Evolutionary conservation across 2,113 vertebrate genomes (phyloP).

Genomic region (Dasyurus viverrinus): DNA sequence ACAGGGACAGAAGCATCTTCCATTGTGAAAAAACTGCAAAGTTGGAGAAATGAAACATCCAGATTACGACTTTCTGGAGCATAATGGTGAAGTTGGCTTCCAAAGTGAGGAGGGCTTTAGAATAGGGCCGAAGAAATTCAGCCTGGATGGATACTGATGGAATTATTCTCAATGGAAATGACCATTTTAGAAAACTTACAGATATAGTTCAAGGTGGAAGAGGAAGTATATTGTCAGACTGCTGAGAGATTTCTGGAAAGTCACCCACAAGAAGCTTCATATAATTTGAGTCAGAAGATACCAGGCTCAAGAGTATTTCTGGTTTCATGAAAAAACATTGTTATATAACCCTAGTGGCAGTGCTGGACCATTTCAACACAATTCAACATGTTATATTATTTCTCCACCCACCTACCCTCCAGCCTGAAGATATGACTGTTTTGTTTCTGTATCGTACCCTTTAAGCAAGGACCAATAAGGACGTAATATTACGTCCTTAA

Average conservation of each 20-base stretch:
- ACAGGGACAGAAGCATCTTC: not conserved
- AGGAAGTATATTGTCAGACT: not conserved
- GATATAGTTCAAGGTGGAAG: not conserved
- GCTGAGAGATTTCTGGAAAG: not conserved
- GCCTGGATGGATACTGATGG: not conserved
- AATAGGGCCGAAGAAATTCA: not conserved
- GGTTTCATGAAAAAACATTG: not conserved
- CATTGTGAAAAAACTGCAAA: not conserved
- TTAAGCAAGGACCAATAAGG: not conserved
- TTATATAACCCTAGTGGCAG: not conserved
- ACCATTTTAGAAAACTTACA: not conserved
- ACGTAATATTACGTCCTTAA: too few species aligned
- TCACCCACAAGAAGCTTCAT: not conserved
- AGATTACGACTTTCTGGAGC: not conserved
- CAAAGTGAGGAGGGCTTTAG: not conserved
- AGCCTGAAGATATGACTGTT: not conserved
- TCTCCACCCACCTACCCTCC: not conserved
- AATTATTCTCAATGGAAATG: not conserved
- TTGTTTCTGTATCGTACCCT: not conserved
- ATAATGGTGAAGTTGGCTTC: not conserved
- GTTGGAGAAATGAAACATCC: not conserved
- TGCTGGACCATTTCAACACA: not conserved
- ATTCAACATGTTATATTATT: not conserved
- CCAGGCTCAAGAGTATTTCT: not conserved
- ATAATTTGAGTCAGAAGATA: not conserved